Conservation (phyloP, 2,797 vertebrate genomes). For the Toxotes lorentzi region DNA sequence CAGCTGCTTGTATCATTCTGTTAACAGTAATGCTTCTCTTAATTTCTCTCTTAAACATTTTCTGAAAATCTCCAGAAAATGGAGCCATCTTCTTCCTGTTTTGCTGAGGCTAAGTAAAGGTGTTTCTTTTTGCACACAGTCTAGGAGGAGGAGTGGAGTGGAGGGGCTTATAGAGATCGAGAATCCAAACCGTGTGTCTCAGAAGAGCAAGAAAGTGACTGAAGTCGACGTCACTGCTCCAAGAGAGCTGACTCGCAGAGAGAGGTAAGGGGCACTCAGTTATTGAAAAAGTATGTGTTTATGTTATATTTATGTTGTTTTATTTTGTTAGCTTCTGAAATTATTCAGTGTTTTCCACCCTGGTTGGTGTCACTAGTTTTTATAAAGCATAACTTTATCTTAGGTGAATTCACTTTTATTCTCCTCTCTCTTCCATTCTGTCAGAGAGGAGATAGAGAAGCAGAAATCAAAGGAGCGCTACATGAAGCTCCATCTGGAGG, state of each 20-base stretch:
- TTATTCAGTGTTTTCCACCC: not conserved
- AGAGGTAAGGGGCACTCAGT: slow-evolving; percentile 76
- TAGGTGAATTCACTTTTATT: not conserved
- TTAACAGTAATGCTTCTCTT: too few species aligned
- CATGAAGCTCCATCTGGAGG: slow-evolving; percentile 89
- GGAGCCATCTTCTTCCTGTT: not conserved
- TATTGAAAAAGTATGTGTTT: not conserved
- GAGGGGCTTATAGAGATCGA: slow-evolving; percentile 89
- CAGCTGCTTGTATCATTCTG: too few species aligned
- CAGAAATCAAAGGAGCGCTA: slow-evolving; percentile 88
- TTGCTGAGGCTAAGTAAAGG: not conserved
- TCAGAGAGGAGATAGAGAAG: slow-evolving; percentile 89
- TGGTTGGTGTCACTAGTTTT: not conserved
- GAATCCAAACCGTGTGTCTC: slow-evolving; percentile 87
- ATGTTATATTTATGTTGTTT: not conserved
- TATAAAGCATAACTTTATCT: not conserved
- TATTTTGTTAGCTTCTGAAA: not conserved
- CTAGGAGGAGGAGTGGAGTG: slow-evolving; percentile 84
- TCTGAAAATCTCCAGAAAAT: not conserved
- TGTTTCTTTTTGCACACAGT: slow-evolving; percentile 50
- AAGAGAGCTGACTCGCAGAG: slow-evolving; percentile 85
- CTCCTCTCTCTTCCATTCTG: too few species aligned
- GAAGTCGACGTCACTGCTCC: slow-evolving; percentile 82
- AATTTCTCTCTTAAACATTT: not conserved
- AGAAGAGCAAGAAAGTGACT: slow-evolving; percentile 86